These are phyloP conservation scores for Mugil cephalus DNA, from an alignment of 2,113 vertebrate species.

Conservation along the genomic window DNA sequence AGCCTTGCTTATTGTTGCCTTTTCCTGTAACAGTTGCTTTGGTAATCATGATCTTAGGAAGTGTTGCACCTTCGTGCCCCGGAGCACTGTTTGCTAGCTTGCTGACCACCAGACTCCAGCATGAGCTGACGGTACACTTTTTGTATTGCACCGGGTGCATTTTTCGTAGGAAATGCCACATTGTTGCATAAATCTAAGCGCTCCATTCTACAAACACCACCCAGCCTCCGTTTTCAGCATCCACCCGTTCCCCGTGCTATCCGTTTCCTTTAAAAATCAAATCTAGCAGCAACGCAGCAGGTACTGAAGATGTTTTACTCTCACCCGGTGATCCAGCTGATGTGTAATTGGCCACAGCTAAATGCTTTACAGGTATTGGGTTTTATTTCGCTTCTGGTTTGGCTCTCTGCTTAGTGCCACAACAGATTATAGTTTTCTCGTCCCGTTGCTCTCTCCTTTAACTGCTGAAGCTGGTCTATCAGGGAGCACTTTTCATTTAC, in stretches of 20 bases:
- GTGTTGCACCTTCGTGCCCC: background rate
- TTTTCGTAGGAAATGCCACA: background rate
- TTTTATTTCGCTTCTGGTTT: slow-evolving; percentile 49
- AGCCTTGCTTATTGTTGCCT: background rate
- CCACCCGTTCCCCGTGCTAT: background rate
- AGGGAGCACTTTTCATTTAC: slow-evolving; percentile 31
- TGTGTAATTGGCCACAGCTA: slow-evolving; percentile 50
- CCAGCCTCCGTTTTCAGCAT: slow-evolving; percentile 15
- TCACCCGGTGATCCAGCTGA: slow-evolving; percentile 45
- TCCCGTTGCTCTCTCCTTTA: slow-evolving; percentile 32
- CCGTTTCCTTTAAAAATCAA: slow-evolving; percentile 35
- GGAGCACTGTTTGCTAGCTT: background rate
- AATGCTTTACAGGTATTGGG: slow-evolving; percentile 55
- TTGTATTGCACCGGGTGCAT: background rate
- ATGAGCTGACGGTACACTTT: background rate
- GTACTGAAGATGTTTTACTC: slow-evolving; percentile 35
- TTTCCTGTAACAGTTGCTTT: background rate
- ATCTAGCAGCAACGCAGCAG: slow-evolving; percentile 10
- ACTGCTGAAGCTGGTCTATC: slow-evolving; percentile 36
- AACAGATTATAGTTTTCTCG: slow-evolving; percentile 57
- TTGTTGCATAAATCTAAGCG: slow-evolving; percentile 3
- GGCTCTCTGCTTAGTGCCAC: slow-evolving; percentile 50
- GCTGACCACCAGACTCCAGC: background rate
- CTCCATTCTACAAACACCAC: background rate
- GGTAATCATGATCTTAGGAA: background rate